Base-by-base conservation (phyloP, 2,888 invertebrate species). In the Cephus nigrinus region DNA sequence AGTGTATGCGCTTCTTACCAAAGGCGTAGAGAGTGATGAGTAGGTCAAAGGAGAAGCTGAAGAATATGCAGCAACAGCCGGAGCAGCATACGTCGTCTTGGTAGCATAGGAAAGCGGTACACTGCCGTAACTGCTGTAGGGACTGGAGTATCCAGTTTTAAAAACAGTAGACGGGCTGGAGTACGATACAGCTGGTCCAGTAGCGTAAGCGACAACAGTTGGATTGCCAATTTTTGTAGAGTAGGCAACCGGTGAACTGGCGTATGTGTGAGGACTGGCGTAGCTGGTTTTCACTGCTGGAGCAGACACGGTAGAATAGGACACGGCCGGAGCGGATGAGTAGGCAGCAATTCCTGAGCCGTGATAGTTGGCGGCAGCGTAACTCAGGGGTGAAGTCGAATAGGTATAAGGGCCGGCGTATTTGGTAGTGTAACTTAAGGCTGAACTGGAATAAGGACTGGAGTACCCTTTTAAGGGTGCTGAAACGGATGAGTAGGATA, bases 211-310 rank as follows among this genome's bases (percentile, higher is more conserved):
- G 9, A 23, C 55, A 23, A 55, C 55, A 55, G 55, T 23, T 23
- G 55, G 55, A 55, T 9, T 55, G 55, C 2, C 2, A 55, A 23
- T 23, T 55, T 55, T 55, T 0, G 9, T 55, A 55, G 55, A 55
- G 55, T 55, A 55, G 23, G 23, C 15, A 55, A 23, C 55, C 15
- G 55, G 55, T 55, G 55, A 55, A 5, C 9, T 55, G 30, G n/a
- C 5, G 73, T 55, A 40, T 33, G 12, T 15, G n/a, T 15, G 30
- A 11, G 71, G 68, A 2, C 75, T 55, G 4, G 40, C 12, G 4
- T 77, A 77, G 68, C 71, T 74, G 71, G 15, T 71, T 32, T 69
- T 77, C 36, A 77, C 32, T 12, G 55, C 68, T 40, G 75, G 77
- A 3, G 75, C 35, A 4, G 77, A 30, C 11, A 73, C 31, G n/a